Percentiles rank a stretch among this genome's conserved stretches.
Conservation (phyloP, 2,113 vertebrate genomes). For the Ondatra zibethicus region DNA sequence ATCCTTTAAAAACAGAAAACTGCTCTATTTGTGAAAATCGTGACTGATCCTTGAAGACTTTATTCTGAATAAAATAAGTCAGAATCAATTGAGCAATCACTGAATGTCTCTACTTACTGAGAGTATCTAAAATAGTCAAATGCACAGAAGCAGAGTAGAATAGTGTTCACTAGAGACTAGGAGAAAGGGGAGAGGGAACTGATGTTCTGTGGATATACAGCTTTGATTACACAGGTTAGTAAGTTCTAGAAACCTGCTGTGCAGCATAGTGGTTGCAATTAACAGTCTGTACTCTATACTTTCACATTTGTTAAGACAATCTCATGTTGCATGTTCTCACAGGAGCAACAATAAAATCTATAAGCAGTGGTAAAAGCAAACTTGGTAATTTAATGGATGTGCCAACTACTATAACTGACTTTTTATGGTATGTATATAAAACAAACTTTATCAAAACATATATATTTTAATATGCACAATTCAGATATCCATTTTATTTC, state of each 20-base stretch:
- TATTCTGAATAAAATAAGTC: background rate
- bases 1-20: background rate
- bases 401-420: background rate
- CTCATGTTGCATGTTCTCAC: no score
- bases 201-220: background rate
- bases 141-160: background rate
- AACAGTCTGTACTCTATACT: background rate
- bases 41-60: background rate
- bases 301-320: background rate
- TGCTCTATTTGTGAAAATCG: background rate
- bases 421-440: background rate
- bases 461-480: background rate
- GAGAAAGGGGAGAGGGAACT: background rate
- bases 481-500: background rate
- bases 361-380: background rate
- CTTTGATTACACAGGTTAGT: background rate
- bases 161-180: background rate
- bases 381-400: no score
- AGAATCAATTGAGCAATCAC: background rate
- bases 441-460: background rate
- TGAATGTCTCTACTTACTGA: background rate
- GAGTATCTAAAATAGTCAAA: background rate
- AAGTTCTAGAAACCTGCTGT: background rate
- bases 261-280: background rate
- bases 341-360: no score